Percentiles rank a stretch among this genome's conserved stretches.
Evolutionary conservation across 2,797 vertebrate genomes (phyloP).

Genomic region (Podargus strigoides): DNA sequence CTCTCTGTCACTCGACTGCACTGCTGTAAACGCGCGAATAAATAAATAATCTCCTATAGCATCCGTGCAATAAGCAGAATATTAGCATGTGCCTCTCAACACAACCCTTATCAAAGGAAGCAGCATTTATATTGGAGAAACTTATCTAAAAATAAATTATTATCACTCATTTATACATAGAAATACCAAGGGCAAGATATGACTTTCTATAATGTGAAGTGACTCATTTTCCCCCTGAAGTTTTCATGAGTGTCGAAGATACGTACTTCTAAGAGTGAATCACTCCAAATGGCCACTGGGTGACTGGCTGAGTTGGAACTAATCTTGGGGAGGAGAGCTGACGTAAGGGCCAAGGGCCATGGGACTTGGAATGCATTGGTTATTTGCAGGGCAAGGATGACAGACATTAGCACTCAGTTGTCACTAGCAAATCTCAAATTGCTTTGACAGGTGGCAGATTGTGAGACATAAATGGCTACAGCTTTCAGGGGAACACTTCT

Average conservation of each 20-base stretch:
- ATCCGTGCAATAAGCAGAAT: not conserved
- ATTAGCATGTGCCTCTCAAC: conserved; percentile 33
- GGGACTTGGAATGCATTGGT: conserved; percentile 34
- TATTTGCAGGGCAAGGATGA: conserved; percentile 57
- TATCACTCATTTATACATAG: conserved; percentile 45
- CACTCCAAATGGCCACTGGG: conserved; percentile 58
- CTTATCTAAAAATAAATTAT: conserved; percentile 58
- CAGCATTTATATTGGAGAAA: conserved; percentile 36
- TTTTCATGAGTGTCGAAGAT: conserved; percentile 22
- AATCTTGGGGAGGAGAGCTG: conserved; percentile 43
- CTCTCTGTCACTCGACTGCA: not conserved
- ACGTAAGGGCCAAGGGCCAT: conserved; percentile 20
- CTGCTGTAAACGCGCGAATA: not conserved
- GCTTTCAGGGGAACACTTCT: conserved; percentile 29
- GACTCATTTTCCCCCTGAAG: conserved; percentile 42
- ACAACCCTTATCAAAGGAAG: conserved; percentile 30
- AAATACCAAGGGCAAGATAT: conserved; percentile 65
- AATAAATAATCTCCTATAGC: conserved; percentile 7
- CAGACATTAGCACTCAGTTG: conserved; percentile 63
- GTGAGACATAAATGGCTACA: not conserved
- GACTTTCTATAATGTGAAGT: conserved; percentile 51
- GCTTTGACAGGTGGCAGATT: conserved; percentile 54
- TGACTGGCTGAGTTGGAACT: conserved; percentile 46
- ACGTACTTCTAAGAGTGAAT: conserved; percentile 55
- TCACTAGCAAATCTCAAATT: conserved; percentile 46